Evolutionary conservation across 2,797 vertebrate genomes (phyloP), one percentile per base, ranked within the genome.

Genomic region (Gymnothorax javanicus): DNA sequence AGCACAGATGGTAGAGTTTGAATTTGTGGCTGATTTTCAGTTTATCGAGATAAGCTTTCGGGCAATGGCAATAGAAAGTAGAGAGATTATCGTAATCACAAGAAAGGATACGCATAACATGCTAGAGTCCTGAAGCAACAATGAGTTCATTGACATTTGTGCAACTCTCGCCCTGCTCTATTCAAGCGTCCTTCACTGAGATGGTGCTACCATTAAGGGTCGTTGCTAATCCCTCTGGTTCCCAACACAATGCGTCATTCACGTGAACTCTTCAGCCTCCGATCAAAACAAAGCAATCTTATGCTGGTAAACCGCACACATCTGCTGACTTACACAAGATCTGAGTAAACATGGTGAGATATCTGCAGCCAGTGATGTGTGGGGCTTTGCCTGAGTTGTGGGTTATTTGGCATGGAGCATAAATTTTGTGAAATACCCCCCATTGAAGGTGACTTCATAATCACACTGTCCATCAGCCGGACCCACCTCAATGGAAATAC

Each of bases 51-150:
- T 95, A 95, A 96, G 89, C 93, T 93, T 58, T 86, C 84, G 88
- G 87, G 91, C 91, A 91, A 89, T 57, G 85, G 85, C 83, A 33
- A 93, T 88, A 89, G 89, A 93, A 92, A 94, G 92, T 90, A 88
- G 93, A 90, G 91, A 93, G 92, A 93, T 94, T 93, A 94, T 89
- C 89, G 91, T 94, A 95, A 95, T 94, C 92, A 91, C 64, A 64
- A 12, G 64, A 82, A 83, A 90, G 85, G 83, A 86, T 43, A 71
- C 75, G 83, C 85, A 58, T 3, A 54, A 56, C 43, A 54, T 50
- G 7, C 75, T 52, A 13, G 27, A 56, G 82, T 77, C 50, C 54
- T 25, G 3, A 58, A 15, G 25, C 52, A 85, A 33, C 60, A 50
- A n/a, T 87, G 77, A 62, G 86, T 89, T 60, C 62, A 75, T 9